Base-by-base conservation (phyloP, 2,113 vertebrate genomes). In the Hypanus sabinus region DNA sequence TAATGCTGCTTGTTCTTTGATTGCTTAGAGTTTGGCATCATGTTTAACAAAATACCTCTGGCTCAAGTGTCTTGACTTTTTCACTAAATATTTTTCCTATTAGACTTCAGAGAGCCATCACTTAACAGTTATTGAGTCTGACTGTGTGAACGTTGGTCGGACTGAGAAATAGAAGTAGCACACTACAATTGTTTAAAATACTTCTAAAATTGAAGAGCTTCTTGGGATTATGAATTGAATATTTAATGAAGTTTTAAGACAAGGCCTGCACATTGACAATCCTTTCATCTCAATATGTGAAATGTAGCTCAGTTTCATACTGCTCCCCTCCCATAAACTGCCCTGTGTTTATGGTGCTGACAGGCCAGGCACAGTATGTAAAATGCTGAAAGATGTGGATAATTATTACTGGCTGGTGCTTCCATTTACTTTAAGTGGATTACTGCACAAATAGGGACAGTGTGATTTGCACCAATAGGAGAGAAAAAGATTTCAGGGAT, bases 341-440 rank as follows among this genome's bases (percentile, higher is more conserved):
- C 20, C 38, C 20, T 24, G 7, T 88, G 12, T 60, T 87, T 83
- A n/a, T 16, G 55, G 22, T 60, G 12, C 16, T 88, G 85, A 60
- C 27, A n/a, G 30, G 27, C 30, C 57, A 62, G 71, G 20, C 55
- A 88, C 24, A n/a, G 12, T 16, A 18, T 57, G 55, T 33, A 27
- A 62, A 62, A 85, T 85, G 81, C 81, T 85, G 80, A 85, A 57
- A 85, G 46, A 60, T 85, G 22, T 85, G 81, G 81, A 8, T 85
- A 57, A 83, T 83, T 83, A 83, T 22, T 55, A 27, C 81, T 85
- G 81, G 27, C 18, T 9, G 30, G 57, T 62, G 27, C 9, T 57
- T 85, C 46, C 24, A 60, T 88, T 62, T 62, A 62, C 57, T 12
- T n/a, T 87, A n/a, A n/a, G n/a, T n/a, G n/a, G n/a, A n/a, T n/a